These are phyloP conservation scores for Sebastes itinus DNA, from an alignment of 2,797 vertebrate species.

Conservation along the genomic window DNA sequence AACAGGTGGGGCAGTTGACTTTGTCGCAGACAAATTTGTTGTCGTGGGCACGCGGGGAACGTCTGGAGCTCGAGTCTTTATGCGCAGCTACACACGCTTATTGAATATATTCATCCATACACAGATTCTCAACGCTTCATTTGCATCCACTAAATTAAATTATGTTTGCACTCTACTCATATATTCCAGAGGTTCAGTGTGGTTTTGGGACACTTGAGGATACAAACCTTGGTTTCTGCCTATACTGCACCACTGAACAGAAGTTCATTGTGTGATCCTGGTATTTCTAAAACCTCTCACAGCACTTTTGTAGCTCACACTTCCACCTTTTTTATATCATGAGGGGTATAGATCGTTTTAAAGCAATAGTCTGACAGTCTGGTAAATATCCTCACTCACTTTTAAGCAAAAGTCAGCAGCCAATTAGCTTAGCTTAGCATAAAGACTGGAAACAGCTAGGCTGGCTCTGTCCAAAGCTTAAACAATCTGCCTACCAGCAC, in stretches of 20 bases:
- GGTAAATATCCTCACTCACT: not conserved
- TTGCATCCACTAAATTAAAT: slow-evolving; percentile 45
- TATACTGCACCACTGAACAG: slow-evolving; percentile 12
- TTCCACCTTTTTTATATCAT: not conserved
- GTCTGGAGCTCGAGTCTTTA: slow-evolving; percentile 8
- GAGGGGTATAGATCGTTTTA: not conserved
- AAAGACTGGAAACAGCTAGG: not conserved
- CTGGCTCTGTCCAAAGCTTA: not conserved
- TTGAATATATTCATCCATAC: slow-evolving; percentile 7
- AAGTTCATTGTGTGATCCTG: slow-evolving; percentile 14
- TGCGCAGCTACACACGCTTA: not conserved
- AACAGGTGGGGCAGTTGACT: slow-evolving; percentile 64
- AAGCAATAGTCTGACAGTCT: not conserved
- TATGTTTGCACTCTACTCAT: slow-evolving; percentile 30
- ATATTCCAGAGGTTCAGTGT: slow-evolving; percentile 44
- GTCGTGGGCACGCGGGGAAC: slow-evolving; percentile 13
- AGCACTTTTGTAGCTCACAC: not conserved
- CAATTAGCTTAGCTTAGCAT: not conserved
- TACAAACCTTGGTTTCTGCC: slow-evolving; percentile 27
- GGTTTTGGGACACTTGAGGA: slow-evolving; percentile 36
- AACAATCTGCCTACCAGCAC: not conserved
- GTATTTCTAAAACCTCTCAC: slow-evolving; percentile 7
- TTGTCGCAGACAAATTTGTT: slow-evolving; percentile 55
- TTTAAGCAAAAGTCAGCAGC: not conserved
- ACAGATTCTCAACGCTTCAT: slow-evolving; percentile 40